Evolutionary conservation across 1,140 invertebrate species (phyloP).

Genomic region (Spodoptera litura): DNA sequence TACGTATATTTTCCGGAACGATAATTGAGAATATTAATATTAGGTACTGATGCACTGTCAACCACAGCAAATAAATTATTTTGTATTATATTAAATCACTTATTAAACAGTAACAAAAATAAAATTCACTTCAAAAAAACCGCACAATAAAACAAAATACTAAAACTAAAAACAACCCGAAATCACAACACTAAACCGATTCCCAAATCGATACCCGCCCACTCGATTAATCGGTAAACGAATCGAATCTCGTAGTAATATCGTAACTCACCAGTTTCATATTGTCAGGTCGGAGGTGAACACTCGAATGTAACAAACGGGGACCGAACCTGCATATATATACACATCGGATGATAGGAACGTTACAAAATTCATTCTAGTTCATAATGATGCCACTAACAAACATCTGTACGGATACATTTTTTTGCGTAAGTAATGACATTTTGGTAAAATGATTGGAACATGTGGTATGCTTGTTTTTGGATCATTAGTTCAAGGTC

Average conservation of each 20-base stretch:
- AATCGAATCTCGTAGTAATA: constrained; percentile 45
- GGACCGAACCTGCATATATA: constrained; percentile 66
- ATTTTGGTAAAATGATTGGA: constrained; percentile 41
- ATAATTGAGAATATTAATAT: too few relatives aligned
- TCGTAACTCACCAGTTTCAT: constrained; percentile 79
- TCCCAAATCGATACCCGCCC: constrained; percentile 23
- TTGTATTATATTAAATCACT: not conserved
- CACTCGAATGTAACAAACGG: constrained; percentile 66
- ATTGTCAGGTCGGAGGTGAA: constrained; percentile 71
- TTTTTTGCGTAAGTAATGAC: constrained; percentile 68
- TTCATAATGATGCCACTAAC: constrained; percentile 68
- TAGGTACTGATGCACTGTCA: too few relatives aligned
- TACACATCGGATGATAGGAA: constrained; percentile 52
- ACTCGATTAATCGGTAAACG: constrained; percentile 35
- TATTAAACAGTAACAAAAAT: not conserved
- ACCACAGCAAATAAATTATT: too few relatives aligned
- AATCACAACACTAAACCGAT: constrained; percentile 2
- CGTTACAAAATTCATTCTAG: constrained; percentile 79
- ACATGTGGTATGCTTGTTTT: constrained; percentile 6
- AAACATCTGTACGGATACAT: constrained; percentile 39
- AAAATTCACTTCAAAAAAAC: not conserved
- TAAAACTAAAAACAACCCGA: constrained; percentile 7
- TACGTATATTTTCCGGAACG: too few relatives aligned
- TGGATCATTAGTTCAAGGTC: constrained; percentile 3
- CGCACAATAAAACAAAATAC: not conserved